Conservation (phyloP, 1,140 invertebrate species). For the Aporrectodea caliginosa region DNA sequence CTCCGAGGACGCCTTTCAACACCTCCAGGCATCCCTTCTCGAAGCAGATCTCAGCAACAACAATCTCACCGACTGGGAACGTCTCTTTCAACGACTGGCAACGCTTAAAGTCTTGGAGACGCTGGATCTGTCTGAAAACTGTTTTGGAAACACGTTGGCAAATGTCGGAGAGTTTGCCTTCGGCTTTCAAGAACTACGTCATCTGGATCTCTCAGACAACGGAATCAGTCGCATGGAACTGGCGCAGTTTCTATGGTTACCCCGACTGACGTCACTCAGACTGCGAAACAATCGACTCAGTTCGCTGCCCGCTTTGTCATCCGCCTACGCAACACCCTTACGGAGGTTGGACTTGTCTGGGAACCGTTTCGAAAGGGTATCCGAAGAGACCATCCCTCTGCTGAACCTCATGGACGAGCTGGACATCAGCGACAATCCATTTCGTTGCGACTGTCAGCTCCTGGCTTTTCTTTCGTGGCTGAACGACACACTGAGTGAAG, state of each 20-base stretch:
- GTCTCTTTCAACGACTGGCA: no score
- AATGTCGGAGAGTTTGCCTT: background rate
- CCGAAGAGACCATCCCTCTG: background rate
- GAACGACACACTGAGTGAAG: constrained; percentile 6
- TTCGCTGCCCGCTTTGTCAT: background rate
- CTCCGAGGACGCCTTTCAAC: background rate
- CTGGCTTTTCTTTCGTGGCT: constrained; percentile 15
- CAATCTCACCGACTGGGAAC: constrained; percentile 15
- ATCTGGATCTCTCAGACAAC: constrained; percentile 43
- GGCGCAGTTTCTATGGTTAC: constrained; percentile 8
- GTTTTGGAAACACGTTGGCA: background rate
- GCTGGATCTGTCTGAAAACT: constrained; percentile 15
- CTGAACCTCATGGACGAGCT: constrained; percentile 17
- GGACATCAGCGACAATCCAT: constrained; percentile 26
- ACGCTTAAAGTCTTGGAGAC: background rate
- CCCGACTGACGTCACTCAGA: constrained; percentile 6
- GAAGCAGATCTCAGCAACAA: constrained; percentile 22
- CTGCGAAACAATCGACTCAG: constrained; percentile 10
- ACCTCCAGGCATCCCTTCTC: background rate
- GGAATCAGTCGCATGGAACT: constrained; percentile 30
- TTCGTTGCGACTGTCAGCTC: constrained; percentile 11
- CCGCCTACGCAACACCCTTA: constrained; percentile 1
- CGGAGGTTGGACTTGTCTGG: constrained; percentile 5
- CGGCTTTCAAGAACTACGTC: constrained; percentile 35
- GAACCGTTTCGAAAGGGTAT: constrained; percentile 1